Conservation (phyloP, 2,797 vertebrate genomes). For the Epinephelus coioides region DNA sequence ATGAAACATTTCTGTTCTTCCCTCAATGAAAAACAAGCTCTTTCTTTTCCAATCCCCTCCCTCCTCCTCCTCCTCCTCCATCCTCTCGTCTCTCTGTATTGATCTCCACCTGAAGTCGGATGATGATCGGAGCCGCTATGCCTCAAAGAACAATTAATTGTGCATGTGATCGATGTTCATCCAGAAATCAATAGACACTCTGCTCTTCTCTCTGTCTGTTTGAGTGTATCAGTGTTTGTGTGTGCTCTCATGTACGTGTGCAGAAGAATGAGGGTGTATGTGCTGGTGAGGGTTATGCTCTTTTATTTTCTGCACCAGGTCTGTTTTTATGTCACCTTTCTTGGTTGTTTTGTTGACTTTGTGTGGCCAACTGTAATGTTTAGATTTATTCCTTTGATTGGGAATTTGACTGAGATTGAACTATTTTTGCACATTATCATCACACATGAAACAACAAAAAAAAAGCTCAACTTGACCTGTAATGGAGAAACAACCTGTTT, state of each 20-base stretch:
- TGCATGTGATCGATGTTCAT: conserved; percentile 84
- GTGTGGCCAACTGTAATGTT: neutral
- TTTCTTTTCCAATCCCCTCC: neutral
- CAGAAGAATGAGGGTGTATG: neutral
- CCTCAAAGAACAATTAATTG: conserved; percentile 86
- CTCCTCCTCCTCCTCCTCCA: neutral
- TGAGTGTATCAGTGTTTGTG: conserved; percentile 23
- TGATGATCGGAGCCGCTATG: conserved; percentile 67
- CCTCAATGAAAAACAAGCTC: conserved; percentile 19
- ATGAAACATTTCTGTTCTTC: conserved; percentile 6
- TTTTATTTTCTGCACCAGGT: neutral
- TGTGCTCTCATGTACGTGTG: conserved; percentile 16
- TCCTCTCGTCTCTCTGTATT: conserved; percentile 42
- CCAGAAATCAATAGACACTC: conserved; percentile 74
- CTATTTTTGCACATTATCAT: neutral
- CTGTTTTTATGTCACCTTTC: neutral
- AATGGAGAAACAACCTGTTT: neutral
- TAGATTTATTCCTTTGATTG: neutral
- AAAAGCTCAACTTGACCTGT: neutral
- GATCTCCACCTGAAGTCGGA: conserved; percentile 70
- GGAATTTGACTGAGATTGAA: neutral
- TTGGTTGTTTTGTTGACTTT: neutral
- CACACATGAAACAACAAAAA: neutral
- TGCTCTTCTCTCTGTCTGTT: conserved; percentile 40
- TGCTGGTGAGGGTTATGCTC: neutral